Evolutionary conservation across 1,140 invertebrate species (phyloP).

Genomic region (Cydia pomonella): DNA sequence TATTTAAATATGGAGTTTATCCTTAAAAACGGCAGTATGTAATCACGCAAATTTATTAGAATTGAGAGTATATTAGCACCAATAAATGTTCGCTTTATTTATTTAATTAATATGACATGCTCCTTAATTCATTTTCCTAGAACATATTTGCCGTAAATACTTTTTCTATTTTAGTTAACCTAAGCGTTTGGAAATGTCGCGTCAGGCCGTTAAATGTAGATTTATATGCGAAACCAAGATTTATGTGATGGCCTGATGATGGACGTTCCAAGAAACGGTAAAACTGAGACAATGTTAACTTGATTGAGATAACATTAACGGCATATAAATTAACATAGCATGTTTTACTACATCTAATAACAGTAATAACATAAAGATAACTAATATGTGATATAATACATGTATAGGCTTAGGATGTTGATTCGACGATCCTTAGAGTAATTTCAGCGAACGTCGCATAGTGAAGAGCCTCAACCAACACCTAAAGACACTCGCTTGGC

Average conservation of each 20-base stretch:
- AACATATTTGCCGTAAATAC: conserved; percentile 1
- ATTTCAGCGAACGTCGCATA: no score
- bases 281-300: conserved; percentile 39
- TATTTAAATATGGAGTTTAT: neutral
- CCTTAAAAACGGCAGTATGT: no score
- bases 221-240: conserved; percentile 71
- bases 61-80: neutral
- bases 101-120: neutral
- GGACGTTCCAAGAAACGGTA: conserved; percentile 49
- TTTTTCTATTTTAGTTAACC: conserved; percentile 31
- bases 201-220: conserved; percentile 63
- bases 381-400: neutral
- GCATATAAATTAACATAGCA: conserved; percentile 39
- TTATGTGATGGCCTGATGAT: conserved; percentile 58
- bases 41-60: neutral
- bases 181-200: conserved; percentile 53
- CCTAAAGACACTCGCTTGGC: no score
- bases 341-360: conserved; percentile 34
- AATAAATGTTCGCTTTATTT: neutral
- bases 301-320: conserved; percentile 41
- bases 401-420: no score
- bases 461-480: no score
- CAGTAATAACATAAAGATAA: conserved; percentile 4
- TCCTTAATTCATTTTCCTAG: conserved; percentile 4
- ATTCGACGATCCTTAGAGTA: no score